Conservation (phyloP, 2,113 vertebrate genomes). For the Istiophorus platypterus region DNA sequence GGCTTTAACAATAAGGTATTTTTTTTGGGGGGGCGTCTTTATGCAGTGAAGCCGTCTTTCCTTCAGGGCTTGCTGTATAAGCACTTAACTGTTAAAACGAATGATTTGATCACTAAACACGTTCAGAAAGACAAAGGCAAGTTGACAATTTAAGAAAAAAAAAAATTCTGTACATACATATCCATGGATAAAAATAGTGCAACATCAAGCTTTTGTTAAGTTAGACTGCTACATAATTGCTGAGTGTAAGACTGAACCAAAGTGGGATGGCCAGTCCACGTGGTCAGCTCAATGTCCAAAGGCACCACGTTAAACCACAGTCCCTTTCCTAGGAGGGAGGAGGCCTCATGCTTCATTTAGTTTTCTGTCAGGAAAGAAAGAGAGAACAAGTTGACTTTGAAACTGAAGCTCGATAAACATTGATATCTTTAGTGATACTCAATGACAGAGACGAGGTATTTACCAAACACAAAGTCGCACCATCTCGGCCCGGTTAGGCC, state of each 20-base stretch:
- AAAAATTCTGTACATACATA: constrained; percentile 67
- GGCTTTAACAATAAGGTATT: constrained; percentile 35
- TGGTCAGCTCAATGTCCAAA: constrained; percentile 82
- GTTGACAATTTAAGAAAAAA: constrained; percentile 39
- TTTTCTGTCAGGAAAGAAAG: constrained; percentile 64
- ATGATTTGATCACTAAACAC: constrained; percentile 52
- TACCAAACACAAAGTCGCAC: constrained; percentile 94
- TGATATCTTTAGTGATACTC: background rate
- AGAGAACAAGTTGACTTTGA: constrained; percentile 17
- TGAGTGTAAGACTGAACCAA: constrained; percentile 80
- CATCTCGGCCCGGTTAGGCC: constrained; percentile 89
- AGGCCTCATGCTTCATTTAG: constrained; percentile 63
- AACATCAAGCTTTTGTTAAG: constrained; percentile 82
- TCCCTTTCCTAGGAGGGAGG: constrained; percentile 59
- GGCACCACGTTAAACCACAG: constrained; percentile 80
- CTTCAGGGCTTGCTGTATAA: constrained; percentile 45
- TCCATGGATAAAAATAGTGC: constrained; percentile 84
- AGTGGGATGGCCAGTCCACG: constrained; percentile 63
- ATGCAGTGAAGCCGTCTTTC: constrained; percentile 49
- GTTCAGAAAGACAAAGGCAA: constrained; percentile 59
- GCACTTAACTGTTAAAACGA: constrained; percentile 47
- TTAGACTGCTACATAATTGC: constrained; percentile 86
- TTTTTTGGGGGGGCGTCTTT: constrained; percentile 10
- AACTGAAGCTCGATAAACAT: background rate
- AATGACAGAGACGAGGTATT: constrained; percentile 63